phyloP scores from a whole-genome alignment of 2,797 vertebrate genomes.

The Lithobates pipiens region DNA sequence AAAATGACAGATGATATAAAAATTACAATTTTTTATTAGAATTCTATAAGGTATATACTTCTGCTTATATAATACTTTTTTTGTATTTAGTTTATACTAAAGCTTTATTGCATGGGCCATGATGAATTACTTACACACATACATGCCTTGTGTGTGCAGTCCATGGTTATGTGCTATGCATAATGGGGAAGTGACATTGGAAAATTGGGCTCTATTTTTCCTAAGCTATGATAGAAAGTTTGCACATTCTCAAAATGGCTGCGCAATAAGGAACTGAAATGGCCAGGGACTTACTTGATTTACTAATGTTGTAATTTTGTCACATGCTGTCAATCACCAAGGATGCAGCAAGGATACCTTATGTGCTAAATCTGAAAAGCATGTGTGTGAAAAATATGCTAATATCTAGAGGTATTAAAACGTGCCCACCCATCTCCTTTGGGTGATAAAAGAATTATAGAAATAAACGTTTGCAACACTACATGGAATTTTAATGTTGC shows the following conservation, averaged over 20 bases:
- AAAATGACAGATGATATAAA: constrained; percentile 36
- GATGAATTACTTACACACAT: constrained; percentile 60
- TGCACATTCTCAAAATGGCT: too few species aligned
- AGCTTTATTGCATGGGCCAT: constrained; percentile 91
- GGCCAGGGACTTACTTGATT: background rate
- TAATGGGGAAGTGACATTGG: constrained; percentile 17
- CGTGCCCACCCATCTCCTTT: too few species aligned
- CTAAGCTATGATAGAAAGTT: background rate
- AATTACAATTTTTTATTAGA: constrained; percentile 64
- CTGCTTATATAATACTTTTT: constrained; percentile 86
- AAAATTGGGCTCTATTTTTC: background rate
- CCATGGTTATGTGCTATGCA: constrained; percentile 25
- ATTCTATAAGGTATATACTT: constrained; percentile 83
- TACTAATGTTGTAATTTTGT: background rate
- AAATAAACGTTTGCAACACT: too few species aligned
- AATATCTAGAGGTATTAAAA: too few species aligned
- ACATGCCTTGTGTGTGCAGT: constrained; percentile 75
- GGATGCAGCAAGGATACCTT: background rate
- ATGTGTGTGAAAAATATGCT: too few species aligned
- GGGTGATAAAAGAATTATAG: too few species aligned
- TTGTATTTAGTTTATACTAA: constrained; percentile 78
- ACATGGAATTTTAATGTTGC: too few species aligned
- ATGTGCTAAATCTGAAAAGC: background rate
- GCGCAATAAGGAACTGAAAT: too few species aligned
- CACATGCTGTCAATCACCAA: background rate